Base-by-base conservation (phyloP, 2,797 vertebrate genomes). In the Parauchenoglanis ngamensis region DNA sequence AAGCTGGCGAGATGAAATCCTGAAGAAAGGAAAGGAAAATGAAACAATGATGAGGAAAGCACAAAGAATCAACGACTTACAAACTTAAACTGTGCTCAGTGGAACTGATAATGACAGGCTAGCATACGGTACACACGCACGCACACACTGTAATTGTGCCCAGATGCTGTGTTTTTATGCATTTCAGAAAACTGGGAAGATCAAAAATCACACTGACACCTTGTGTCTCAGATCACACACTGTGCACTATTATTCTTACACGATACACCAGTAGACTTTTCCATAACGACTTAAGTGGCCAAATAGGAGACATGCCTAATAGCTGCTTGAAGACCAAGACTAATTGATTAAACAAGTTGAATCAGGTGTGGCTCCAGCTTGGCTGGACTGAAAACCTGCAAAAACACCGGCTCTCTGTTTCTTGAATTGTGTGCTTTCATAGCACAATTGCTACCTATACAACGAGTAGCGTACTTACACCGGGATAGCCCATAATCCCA, bases 91-190 rank as follows among this genome's bases (percentile, higher is more conserved):
- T 57, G 54, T n/a, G 52, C 21, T 70, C 67, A 72, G 0, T 4
- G 67, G 21, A 56, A 54, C 49, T 68, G 65, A 54, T 72, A 84
- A 84, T 84, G 52, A 70, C 67, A 84, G 67, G 65, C 52, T 57
- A 72, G 67, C 12, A 0, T 56, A 83, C 44, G 49, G 79, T 44
- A 40, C 25, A 82, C 57, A 84, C 75, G 65, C 31, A 57, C 54
- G 46, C 70, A 57, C 49, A 85, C n/a, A 61, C 87, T 49, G 80
- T 83, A 68, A 68, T 68, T 83, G 63, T 68, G n/a, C 25, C 61
- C 80, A 85, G 80, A 83, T 83, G 61, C 61, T 52, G 63, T 44
- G 35, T 52, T 68, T 83, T 83, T 17, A 63, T 63, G 35, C 40
- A 63, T 65, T 65, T 81, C 59, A 46, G 23, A 63, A 31, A 7